Evolutionary conservation across 2,113 vertebrate species (phyloP), one percentile per base, ranked within the genome.

Genomic region (Chelonoidis abingdonii): DNA sequence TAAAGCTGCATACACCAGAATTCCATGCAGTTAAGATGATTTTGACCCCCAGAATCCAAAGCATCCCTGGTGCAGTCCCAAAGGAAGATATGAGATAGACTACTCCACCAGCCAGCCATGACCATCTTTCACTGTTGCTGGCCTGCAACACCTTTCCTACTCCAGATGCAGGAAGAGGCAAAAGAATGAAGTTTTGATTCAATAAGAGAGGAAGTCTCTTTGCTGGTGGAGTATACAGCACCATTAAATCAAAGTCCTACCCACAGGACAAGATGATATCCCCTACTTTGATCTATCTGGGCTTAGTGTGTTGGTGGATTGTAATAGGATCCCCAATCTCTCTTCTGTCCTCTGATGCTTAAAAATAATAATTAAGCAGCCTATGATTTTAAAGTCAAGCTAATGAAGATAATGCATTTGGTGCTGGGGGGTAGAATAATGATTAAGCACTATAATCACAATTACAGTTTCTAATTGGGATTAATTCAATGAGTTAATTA

Each of bases 391-490:
- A 1, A 1, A 2, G 57, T 14, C 5, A 25, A 50, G 47, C 31
- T 54, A 49, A 80, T 22, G 35, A 83, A 93, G 88, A 93, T 2
- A 72, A 80, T 0, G 22, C 0, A 0, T 38, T 1, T 57, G 75
- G 84, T 83, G 90, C 96, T 83, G 56, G 93, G 59, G 65, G 89
- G 96, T 89, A 85, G 25, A 53, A 80, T 94, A 75, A 93, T 87
- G 96, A 95, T 92, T 88, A 94, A 92, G 83, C 62, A 78, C 87
- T 84, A 25, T 89, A 83, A 92, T 93, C 89, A 90, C 4, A 89
- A 95, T 97, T 97, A 96, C 72, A 79, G 53, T 29, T 91, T 69
- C 89, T 97, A 97, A 97, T 88, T 93, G 62, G 90, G 93, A 95
- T 94, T 96, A 89, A 95, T 95, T 94, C 57, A 53, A 50, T 49